Percentiles rank a stretch among this genome's conserved stretches.
These are phyloP conservation scores for Micrasema minimum DNA, from an alignment of 1,140 invertebrate species.

Conservation along the genomic window DNA sequence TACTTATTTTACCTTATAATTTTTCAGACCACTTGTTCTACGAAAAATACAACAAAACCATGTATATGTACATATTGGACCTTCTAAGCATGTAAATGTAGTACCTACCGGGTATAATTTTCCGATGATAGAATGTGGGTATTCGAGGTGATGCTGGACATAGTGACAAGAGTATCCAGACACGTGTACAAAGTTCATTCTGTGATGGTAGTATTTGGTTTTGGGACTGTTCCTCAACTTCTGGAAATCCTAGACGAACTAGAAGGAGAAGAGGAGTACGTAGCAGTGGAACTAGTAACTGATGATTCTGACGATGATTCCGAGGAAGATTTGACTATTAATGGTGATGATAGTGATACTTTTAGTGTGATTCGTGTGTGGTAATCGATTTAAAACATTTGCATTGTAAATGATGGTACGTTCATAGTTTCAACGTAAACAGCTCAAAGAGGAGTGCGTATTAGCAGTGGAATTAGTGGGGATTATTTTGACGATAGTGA, in stretches of 20 bases:
- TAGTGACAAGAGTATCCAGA: conserved; percentile 58
- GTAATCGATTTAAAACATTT: too few species aligned
- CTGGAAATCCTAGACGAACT: conserved; percentile 60
- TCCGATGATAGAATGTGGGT: conserved; percentile 60
- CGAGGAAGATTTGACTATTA: background rate
- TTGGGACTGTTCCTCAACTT: conserved; percentile 59
- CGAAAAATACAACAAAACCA: too few species aligned
- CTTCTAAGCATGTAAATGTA: too few species aligned
- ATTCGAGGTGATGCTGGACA: conserved; percentile 58
- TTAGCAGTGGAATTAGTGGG: too few species aligned
- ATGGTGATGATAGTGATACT: conserved; percentile 8
- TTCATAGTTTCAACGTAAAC: too few species aligned
- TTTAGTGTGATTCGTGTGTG: conserved; percentile 13
- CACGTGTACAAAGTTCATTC: conserved; percentile 60
- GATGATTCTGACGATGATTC: background rate
- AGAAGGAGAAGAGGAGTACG: conserved; percentile 26
- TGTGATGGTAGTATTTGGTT: conserved; percentile 59
- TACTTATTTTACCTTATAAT: too few species aligned
- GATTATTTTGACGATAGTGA: too few species aligned
- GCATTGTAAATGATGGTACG: too few species aligned
- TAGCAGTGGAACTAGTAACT: background rate
- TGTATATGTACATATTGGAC: too few species aligned
- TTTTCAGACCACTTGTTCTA: too few species aligned
- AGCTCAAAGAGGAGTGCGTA: too few species aligned
- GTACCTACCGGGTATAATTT: too few species aligned